Percentiles rank a stretch among this genome's conserved stretches.
Conservation (phyloP, 2,888 invertebrate species). For the Rosalia funebris region DNA sequence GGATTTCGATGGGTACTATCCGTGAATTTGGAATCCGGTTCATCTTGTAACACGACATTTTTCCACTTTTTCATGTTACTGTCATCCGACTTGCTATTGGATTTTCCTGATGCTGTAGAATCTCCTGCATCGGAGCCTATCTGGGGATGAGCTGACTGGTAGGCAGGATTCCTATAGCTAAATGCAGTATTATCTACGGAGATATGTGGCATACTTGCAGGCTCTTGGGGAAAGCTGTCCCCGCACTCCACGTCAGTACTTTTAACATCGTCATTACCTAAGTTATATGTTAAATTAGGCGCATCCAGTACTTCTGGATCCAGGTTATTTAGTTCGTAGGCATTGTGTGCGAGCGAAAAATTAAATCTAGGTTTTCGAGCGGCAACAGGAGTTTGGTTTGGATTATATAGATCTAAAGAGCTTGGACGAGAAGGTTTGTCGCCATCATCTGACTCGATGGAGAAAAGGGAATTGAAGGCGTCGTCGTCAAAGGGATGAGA, state of each 20-base stretch:
- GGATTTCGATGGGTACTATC: slow-evolving; percentile 38
- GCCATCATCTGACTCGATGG: slow-evolving; percentile 59
- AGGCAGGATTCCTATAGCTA: slow-evolving; percentile 78
- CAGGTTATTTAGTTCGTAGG: slow-evolving; percentile 73
- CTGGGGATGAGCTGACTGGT: slow-evolving; percentile 79
- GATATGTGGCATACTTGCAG: slow-evolving; percentile 69
- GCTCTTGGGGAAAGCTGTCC: slow-evolving; percentile 66
- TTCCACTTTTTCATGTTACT: slow-evolving; percentile 77
- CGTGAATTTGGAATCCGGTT: slow-evolving; percentile 57
- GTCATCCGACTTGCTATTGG: slow-evolving; percentile 63
- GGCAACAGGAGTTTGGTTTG: slow-evolving; percentile 70
- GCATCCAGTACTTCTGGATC: slow-evolving; percentile 74
- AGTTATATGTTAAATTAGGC: slow-evolving; percentile 65
- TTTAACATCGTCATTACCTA: slow-evolving; percentile 65
- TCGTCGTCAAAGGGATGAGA: slow-evolving; percentile 60
- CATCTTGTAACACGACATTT: slow-evolving; percentile 78
- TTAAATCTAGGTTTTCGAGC: slow-evolving; percentile 77
- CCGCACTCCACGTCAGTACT: slow-evolving; percentile 57
- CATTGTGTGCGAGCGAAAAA: slow-evolving; percentile 74
- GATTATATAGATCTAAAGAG: slow-evolving; percentile 73
- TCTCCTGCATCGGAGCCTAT: slow-evolving; percentile 41
- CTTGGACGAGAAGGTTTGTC: slow-evolving; percentile 67
- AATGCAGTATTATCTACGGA: slow-evolving; percentile 65
- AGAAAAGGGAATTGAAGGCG: slow-evolving; percentile 61
- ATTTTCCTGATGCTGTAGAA: slow-evolving; percentile 19